phyloP scores from a whole-genome alignment of 2,888 invertebrate genomes.

The Hyposoter didymator region DNA sequence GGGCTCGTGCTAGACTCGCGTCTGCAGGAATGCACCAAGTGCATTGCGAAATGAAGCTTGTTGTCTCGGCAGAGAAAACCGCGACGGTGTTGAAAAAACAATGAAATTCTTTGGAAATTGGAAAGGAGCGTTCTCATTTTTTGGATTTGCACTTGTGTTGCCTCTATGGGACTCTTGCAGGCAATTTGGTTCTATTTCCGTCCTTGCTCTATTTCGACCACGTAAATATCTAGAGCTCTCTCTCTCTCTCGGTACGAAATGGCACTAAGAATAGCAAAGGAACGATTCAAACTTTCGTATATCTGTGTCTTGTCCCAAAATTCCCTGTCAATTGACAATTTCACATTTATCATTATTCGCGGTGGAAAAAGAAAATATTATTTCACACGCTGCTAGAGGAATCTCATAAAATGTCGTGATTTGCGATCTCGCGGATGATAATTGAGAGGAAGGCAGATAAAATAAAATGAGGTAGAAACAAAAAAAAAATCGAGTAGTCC shows the following conservation, averaged over 20 bases:
- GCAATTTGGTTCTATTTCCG: constrained; percentile 71
- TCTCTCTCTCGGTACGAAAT: constrained; percentile 45
- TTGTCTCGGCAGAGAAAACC: background rate
- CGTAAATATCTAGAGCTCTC: constrained; percentile 73
- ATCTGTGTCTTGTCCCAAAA: constrained; percentile 13
- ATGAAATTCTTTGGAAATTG: background rate
- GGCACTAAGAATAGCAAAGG: constrained; percentile 58
- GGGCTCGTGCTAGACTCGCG: constrained; percentile 25
- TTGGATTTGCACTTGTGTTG: constrained; percentile 8
- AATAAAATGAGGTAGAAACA: no score
- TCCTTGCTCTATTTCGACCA: constrained; percentile 71
- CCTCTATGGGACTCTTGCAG: constrained; percentile 68
- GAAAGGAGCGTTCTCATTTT: no score
- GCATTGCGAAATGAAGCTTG: constrained; percentile 12
- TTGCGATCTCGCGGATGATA: constrained; percentile 25
- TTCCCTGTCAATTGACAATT: constrained; percentile 4
- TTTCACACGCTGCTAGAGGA: background rate
- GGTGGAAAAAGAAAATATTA: background rate
- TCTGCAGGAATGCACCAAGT: constrained; percentile 35
- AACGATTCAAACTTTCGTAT: constrained; percentile 28
- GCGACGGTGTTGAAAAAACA: no score
- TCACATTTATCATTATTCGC: background rate
- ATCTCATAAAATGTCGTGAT: constrained; percentile 52
- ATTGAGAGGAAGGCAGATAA: constrained; percentile 20
- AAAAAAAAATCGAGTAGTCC: constrained; percentile 46